A percentile compares a stretch with the other conserved stretches of the same genome.
phyloP scores from a whole-genome alignment of 2,797 vertebrate species.

The Choloepus didactylus region DNA sequence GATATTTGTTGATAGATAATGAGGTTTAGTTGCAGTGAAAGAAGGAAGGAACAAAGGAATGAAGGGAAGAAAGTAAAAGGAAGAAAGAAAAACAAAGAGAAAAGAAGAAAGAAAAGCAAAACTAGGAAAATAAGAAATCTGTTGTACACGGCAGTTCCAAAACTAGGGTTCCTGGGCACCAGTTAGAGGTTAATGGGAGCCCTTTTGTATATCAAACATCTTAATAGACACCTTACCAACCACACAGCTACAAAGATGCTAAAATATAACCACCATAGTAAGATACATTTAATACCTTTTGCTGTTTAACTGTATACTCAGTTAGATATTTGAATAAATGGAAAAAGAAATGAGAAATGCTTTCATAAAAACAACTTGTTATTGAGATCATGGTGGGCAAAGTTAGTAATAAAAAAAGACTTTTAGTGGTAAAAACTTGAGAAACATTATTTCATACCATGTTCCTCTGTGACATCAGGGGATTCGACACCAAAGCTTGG shows the following conservation, averaged over 20 bases:
- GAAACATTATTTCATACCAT: background rate
- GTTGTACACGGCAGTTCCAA: background rate
- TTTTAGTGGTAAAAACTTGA: background rate
- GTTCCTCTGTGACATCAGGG: background rate
- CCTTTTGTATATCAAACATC: background rate
- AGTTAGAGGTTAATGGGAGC: background rate
- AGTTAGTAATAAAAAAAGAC: background rate
- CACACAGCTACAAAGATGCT: background rate
- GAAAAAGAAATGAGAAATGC: background rate
- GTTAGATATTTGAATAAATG: background rate
- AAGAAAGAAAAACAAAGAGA: background rate
- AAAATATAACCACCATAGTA: background rate
- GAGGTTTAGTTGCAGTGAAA: background rate
- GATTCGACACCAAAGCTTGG: background rate
- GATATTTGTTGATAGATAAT: background rate
- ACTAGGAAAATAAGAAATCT: background rate
- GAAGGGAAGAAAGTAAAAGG: background rate
- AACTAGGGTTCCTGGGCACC: background rate
- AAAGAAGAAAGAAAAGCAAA: background rate
- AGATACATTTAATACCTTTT: background rate
- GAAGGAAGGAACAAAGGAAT: too few relatives aligned
- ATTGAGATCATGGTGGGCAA: background rate
- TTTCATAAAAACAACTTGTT: slow-evolving; percentile 2
- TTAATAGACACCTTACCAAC: background rate
- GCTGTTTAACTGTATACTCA: background rate